Evolutionary conservation across 64 coral and sea anemone genomes (phyloP), one percentile per base, ranked within the genome.

Genomic region (Pocillopora verrucosa): DNA sequence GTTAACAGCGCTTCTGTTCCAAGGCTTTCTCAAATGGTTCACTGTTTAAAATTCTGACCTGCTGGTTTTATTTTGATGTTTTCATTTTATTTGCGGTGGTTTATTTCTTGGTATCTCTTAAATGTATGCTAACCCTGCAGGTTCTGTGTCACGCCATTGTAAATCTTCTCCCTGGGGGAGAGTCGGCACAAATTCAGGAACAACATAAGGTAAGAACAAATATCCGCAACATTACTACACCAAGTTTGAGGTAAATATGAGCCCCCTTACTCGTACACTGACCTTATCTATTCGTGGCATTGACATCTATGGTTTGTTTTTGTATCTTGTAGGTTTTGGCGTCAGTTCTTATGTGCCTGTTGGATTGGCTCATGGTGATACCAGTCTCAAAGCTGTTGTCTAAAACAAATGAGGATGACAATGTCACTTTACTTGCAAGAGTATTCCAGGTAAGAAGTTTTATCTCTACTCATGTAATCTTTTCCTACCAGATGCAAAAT

Each of bases 351-450:
- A 84, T 95, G 25, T 95, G 93, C 79, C 75, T 99, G 7, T 37
- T 99, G 78, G 97, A 99, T 78, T 99, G 97, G 97, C 72, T 86
- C 9, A 99, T 99, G 93, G 88, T 95, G 10, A 93, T 99, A n/a
- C 94, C 97, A 22, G 56, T 93, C 45, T 78, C 90, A 16, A 93
- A 89, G 65, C 88, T 99, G 22, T 26, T 95, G 65, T 56, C 88
- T 35, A 95, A 76, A 61, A 95, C 90, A 60, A 70, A 85, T 20
- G 91, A 89, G 87, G 97, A 95, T 9, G 91, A 93, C 59, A 88
- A 93, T 73, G 65, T 92, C 19, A 93, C 87, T 62, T 22, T 90
- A 22, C 89, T 99, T 15, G 78, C 90, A 26, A 91, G 88, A 88
- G 80, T 99, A 1, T 99, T 99, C 75, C 88, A 95, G 94, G 97